Evolutionary conservation across 2,888 invertebrate genomes (phyloP), one percentile per base, ranked within the genome.

Genomic region (Rhabditophanes sp.): DNA sequence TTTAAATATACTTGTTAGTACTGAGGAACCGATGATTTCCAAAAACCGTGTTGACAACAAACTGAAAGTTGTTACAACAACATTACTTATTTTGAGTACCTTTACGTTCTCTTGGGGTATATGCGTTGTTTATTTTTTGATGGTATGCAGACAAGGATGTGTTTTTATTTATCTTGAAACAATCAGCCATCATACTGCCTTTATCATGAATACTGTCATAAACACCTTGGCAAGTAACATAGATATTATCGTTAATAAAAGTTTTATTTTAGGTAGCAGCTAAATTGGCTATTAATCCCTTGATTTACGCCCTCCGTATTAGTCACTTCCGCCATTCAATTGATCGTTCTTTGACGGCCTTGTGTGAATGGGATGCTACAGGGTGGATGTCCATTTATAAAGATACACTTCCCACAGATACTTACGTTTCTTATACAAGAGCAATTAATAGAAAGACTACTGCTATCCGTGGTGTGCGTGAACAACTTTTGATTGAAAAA

Each of bases 241-340:
- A 14, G n/a, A 11, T 9, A 32, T 32, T 12, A 21, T 29, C 5
- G 19, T 14, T n/a, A 5, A 37, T 7, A 12, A 35, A 17, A 35
- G 7, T 34, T 33, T 15, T 20, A 17, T 39, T 50, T 23, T 37
- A 57, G 58, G 59, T 59, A 11, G 52, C 53, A 44, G 26, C 57
- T 5, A 59, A 59, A 43, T 42, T 59, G n/a, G 53, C 57, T 2
- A 41, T 53, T 7, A 59, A 59, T 37, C 59, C 59, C 1, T 53
- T 59, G 44, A 57, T 59, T 42, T 59, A 59, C 40, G 57, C 59
- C 1, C 44, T 57, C 14, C 49, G 59, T 11, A 57, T 59, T 38
- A 49, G 53, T 21, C 54, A 56, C 11, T 52, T 59, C 27, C 49
- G 54, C 9, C n/a, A n/a, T n/a, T n/a, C n/a, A n/a, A n/a, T 31